A percentile compares a stretch with the other conserved stretches of the same genome.
Conservation (phyloP, 2,888 invertebrate species). For the Rhingia campestris region DNA sequence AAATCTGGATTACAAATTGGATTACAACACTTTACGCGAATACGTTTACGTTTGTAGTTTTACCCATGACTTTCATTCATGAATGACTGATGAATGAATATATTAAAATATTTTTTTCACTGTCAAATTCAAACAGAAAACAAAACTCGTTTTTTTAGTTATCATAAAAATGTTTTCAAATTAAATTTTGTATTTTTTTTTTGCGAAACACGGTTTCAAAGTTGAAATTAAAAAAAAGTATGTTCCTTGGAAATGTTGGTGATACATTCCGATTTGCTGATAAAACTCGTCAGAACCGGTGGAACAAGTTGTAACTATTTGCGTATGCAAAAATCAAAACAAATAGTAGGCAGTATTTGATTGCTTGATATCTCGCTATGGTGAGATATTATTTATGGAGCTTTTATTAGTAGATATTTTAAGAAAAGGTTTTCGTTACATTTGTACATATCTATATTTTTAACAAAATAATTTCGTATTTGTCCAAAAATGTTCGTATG, state of each 20-base stretch:
- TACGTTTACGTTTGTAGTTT: not conserved
- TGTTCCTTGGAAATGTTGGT: conserved; percentile 27
- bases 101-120: not conserved
- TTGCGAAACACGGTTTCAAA: not conserved
- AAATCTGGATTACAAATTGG: conserved; percentile 3
- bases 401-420: too few relatives aligned
- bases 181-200: too few relatives aligned
- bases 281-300: conserved; percentile 25
- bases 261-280: conserved; percentile 16
- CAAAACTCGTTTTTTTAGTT: too few relatives aligned
- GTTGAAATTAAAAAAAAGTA: not conserved
- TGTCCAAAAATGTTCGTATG: too few relatives aligned
- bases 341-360: not conserved
- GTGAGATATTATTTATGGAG: too few relatives aligned
- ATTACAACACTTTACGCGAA: not conserved
- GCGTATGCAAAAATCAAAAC: conserved; percentile 9
- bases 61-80: conserved; percentile 53
- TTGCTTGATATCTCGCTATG: not conserved
- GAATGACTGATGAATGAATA: conserved; percentile 45
- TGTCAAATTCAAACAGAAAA: too few relatives aligned
- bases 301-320: conserved; percentile 33
- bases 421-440: too few relatives aligned
- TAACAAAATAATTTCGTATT: too few relatives aligned
- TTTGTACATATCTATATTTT: too few relatives aligned
- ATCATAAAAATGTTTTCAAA: too few relatives aligned